phyloP scores from a whole-genome alignment of 2,888 invertebrate species.

The Trachelus troglodyta region DNA sequence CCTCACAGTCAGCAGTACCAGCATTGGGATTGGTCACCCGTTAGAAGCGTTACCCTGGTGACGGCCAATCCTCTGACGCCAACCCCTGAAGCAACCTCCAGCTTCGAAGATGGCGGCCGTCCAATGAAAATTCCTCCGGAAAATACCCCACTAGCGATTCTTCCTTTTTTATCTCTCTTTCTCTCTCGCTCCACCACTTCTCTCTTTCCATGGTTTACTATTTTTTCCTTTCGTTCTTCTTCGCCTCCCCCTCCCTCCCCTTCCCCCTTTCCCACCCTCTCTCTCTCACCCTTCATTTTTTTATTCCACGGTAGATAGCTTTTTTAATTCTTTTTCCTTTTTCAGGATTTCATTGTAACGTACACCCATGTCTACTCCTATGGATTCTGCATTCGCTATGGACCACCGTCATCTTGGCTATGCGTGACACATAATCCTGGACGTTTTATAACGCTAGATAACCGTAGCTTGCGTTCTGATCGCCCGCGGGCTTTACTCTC shows the following conservation, averaged over 20 bases:
- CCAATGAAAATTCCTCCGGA: conserved; percentile 65
- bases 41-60: conserved; percentile 61
- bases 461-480: neutral
- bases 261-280: neutral
- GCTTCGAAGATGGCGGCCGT: conserved; percentile 56
- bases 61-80: conserved; percentile 30
- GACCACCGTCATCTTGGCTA: neutral
- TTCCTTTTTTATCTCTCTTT: conserved; percentile 34
- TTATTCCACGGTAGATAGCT: conserved; percentile 53
- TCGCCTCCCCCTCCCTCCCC: conserved; percentile 15
- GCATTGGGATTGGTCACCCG: conserved; percentile 58
- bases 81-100: conserved; percentile 34
- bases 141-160: conserved; percentile 63
- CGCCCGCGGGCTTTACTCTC: neutral
- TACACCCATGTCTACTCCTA: conserved; percentile 38
- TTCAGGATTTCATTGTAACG: conserved; percentile 59
- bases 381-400: neutral
- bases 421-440: neutral
- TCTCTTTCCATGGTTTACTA: conserved; percentile 15
- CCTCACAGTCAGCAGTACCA: conserved; percentile 14
- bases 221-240: conserved; percentile 8
- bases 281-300: conserved; percentile 11
- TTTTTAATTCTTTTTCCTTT: conserved; percentile 58
- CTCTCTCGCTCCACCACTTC: conserved; percentile 2
- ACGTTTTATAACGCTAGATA: neutral